Evolutionary conservation across 2,888 invertebrate species (phyloP), one percentile per base, ranked within the genome.

Genomic region (Geophilus truncorum): DNA sequence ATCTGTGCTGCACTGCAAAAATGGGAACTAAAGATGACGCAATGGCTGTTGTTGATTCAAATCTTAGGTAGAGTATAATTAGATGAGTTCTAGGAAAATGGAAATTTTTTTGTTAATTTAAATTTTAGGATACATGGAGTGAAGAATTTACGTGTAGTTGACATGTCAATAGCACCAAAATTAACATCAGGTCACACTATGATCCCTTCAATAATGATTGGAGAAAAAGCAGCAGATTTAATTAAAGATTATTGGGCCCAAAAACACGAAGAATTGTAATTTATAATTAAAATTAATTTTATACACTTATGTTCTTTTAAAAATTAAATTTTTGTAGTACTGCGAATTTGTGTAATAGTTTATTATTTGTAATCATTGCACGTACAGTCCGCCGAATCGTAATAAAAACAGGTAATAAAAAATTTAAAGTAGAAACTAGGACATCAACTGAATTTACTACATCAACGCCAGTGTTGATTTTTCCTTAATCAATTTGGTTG

Each of bases 241-340:
- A 84, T 85, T 23, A 82, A 82, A 79, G 92, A 93, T 83, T 92
- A 90, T 85, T 95, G 94, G 94, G 87, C 92, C 1, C n/a, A 32
- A 21, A 34, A 6, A 3, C 77, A 30, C 77, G 77, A 77, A 7
- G 77, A 77, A 77, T 36, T 77, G n/a, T 77, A 77, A 75, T 12
- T 32, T 32, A 32, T n/a, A n/a, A n/a, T n/a, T n/a, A n/a, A n/a
- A n/a, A n/a, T n/a, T n/a, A n/a, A n/a, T n/a, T n/a, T n/a, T n/a
- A n/a, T n/a, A n/a, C n/a, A n/a, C n/a, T n/a, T n/a, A n/a, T n/a
- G n/a, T n/a, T n/a, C n/a, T n/a, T n/a, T n/a, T n/a, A n/a, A n/a
- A n/a, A n/a, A n/a, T n/a, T n/a, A n/a, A n/a, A n/a, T n/a, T n/a
- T n/a, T n/a, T n/a, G n/a, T n/a, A n/a, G n/a, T n/a, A n/a, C n/a